Evolutionary conservation across 2,797 vertebrate genomes (phyloP).

Genomic region (Cossypha dichroa): DNA sequence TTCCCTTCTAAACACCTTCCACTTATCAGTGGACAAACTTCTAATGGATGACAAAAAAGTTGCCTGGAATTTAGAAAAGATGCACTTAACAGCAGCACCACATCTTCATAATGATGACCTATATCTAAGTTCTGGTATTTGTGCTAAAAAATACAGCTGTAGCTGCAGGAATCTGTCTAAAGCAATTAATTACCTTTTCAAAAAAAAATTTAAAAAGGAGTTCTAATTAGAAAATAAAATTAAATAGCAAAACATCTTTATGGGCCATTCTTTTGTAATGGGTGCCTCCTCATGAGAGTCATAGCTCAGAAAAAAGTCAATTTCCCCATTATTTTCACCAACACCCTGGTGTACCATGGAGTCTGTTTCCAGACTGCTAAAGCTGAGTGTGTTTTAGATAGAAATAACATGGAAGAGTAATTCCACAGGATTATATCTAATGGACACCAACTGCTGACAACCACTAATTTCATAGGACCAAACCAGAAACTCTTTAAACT

Average conservation of each 20-base stretch:
- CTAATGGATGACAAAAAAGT: not conserved
- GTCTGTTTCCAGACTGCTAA: not conserved
- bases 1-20: not conserved
- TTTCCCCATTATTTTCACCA: not conserved
- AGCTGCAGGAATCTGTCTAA: not conserved
- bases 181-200: not conserved
- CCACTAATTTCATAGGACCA: not conserved
- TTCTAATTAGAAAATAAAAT: not conserved
- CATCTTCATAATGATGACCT: not conserved
- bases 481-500: not conserved
- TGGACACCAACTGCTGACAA: not conserved
- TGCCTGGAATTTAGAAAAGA: not conserved
- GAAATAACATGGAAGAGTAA: not conserved
- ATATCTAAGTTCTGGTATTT: not conserved
- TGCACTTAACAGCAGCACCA: not conserved
- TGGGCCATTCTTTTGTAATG: rapidly evolving
- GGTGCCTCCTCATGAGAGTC: not conserved
- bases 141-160: not conserved
- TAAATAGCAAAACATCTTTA: not conserved
- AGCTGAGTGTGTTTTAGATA: not conserved
- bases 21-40: not conserved
- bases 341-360: rapidly evolving
- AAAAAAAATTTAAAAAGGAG: not conserved
- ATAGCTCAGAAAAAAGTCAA: not conserved
- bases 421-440: not conserved